Conservation (phyloP, 2,888 invertebrate species). For the Abrostola tripartita region DNA sequence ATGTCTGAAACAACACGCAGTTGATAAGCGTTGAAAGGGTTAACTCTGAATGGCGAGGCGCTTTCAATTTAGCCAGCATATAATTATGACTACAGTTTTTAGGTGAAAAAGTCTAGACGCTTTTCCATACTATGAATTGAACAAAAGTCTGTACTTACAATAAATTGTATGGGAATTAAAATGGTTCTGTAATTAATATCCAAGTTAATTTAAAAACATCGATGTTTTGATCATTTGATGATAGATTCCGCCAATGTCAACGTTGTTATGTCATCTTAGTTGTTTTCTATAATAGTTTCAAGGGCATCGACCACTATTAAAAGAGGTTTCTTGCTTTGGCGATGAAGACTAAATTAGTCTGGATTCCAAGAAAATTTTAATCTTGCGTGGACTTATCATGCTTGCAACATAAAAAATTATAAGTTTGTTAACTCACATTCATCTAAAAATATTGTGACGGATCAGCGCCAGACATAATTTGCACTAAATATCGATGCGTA, state of each 20-base stretch:
- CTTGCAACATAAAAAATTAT: background rate
- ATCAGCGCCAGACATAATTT: too few relatives aligned
- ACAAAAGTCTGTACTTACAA: constrained; percentile 10
- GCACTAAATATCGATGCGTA: too few relatives aligned
- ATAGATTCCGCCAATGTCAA: constrained; percentile 13
- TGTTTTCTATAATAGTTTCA: constrained; percentile 4
- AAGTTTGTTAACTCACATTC: too few relatives aligned
- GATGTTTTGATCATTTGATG: background rate
- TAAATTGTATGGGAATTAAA: background rate
- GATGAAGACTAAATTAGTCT: background rate
- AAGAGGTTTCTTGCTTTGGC: background rate
- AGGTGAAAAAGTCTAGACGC: constrained; percentile 32
- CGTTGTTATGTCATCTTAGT: background rate
- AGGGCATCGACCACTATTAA: background rate
- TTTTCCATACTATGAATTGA: constrained; percentile 6
- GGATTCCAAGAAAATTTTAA: background rate
- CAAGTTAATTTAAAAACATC: background rate
- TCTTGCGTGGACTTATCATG: background rate
- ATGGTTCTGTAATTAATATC: constrained; percentile 2
- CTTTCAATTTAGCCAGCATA: constrained; percentile 69
- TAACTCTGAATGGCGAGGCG: constrained; percentile 57
- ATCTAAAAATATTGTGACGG: too few relatives aligned
- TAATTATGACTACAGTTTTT: constrained; percentile 34
- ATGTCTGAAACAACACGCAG: constrained; percentile 81
- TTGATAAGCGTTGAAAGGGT: constrained; percentile 78